phyloP scores from a whole-genome alignment of 1,140 invertebrate species.

The Agrypnia vestita region DNA sequence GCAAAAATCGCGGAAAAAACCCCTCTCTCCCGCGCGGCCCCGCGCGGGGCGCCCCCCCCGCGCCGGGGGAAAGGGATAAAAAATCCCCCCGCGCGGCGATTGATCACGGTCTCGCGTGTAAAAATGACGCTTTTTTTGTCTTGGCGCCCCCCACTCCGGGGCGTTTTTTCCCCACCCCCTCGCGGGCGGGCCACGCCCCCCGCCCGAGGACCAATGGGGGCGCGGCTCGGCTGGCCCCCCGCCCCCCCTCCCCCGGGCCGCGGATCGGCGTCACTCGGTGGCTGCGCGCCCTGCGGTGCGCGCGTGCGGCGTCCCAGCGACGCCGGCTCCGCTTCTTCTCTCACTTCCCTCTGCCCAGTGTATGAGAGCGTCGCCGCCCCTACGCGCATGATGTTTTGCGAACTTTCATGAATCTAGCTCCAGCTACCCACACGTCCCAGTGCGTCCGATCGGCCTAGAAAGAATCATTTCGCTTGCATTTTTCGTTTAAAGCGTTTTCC shows the following conservation, averaged over 20 bases:
- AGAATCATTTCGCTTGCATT: too few species aligned
- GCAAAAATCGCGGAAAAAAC: background rate
- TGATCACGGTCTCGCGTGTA: slow-evolving; percentile 58
- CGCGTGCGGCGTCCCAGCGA: slow-evolving; percentile 23
- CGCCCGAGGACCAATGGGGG: slow-evolving; percentile 10
- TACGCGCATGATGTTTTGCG: too few species aligned
- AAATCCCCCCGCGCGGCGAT: slow-evolving; percentile 52
- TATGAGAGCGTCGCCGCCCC: too few species aligned
- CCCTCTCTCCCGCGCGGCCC: slow-evolving; percentile 13
- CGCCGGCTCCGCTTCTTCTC: too few species aligned
- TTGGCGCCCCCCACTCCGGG: slow-evolving; percentile 39
- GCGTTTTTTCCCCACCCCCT: slow-evolving; percentile 45
- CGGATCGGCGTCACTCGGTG: slow-evolving; percentile 45
- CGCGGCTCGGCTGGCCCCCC: slow-evolving; percentile 8
- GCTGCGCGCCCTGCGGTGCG: slow-evolving; percentile 47
- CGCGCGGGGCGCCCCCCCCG: slow-evolving; percentile 15
- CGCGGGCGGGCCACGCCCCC: slow-evolving; percentile 12
- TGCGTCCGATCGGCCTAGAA: too few species aligned
- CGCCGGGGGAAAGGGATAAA: slow-evolving; percentile 45
- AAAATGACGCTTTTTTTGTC: slow-evolving; percentile 56
- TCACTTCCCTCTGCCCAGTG: too few species aligned
- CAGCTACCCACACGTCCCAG: too few species aligned
- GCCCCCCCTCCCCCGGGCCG: slow-evolving; percentile 31
- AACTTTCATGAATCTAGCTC: too few species aligned
- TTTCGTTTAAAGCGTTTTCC: too few species aligned